Base-by-base conservation (phyloP, 2,113 vertebrate genomes). In the Ibidorhyncha struthersii region DNA sequence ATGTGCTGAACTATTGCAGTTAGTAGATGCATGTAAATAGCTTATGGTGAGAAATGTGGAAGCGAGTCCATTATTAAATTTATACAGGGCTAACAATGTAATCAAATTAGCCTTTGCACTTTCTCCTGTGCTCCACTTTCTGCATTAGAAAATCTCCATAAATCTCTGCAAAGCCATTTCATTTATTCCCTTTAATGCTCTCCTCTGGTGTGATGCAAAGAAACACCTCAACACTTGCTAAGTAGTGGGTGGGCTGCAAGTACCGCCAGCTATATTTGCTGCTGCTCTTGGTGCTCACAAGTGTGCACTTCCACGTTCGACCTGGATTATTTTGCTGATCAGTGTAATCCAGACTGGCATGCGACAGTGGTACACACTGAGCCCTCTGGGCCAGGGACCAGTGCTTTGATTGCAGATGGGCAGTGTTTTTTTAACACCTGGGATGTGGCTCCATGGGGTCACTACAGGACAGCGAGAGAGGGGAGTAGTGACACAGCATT, bases 81-180 rank as follows among this genome's bases (percentile, higher is more conserved):
- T 93, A 81, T 90, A 86, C 87, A 90, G 93, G 91, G 45, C 93
- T 96, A 97, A 93, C 82, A 85, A 80, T 88, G 90, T 97, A 97
- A 97, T 96, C 95, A 95, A 96, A 97, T 97, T 97, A 96, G 93
- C 95, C 93, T 97, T 92, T 97, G 96, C 94, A 95, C 95, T 94
- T 89, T 96, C 94, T 96, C 89, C 89, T 50, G n/a, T 79, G 93
- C 70, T 95, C 77, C 53, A 79, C 86, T 95, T 96, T 97, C 86
- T 93, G 71, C 89, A 80, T 91, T 94, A 95, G 61, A 93, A 92
- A 95, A 89, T 90, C 82, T 89, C 93, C 67, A 97, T 96, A 96
- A 96, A 97, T 94, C 89, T 96, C 71, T 85, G n/a, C 62, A 88
- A 82, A 95, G 74, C 84, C 67, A 96, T 95, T 96, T 94, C 49